Evolutionary conservation across 1,140 invertebrate species (phyloP).

Genomic region (Drosophila nebulosa): DNA sequence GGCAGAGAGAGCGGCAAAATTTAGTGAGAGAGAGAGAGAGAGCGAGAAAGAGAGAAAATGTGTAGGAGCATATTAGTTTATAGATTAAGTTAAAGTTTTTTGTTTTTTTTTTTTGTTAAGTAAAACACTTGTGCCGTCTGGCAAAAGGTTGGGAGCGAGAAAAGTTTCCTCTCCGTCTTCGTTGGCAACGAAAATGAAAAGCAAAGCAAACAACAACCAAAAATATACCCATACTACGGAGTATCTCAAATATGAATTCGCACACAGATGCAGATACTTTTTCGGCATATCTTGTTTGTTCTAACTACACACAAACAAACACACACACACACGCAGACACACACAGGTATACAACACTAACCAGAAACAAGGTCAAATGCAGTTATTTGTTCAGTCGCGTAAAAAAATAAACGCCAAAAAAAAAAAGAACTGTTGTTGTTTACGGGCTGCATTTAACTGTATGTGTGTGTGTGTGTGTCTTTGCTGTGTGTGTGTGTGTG

Average conservation of each 20-base stretch:
- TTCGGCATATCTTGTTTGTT: conserved; percentile 68
- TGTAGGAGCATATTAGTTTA: background rate
- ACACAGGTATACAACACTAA: conserved; percentile 32
- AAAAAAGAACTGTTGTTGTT: background rate
- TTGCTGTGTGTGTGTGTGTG: conserved; percentile 28
- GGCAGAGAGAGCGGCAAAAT: conserved; percentile 23
- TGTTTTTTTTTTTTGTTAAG: background rate
- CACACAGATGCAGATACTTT: conserved; percentile 23
- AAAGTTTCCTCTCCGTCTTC: conserved; percentile 20
- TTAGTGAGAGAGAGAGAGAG: background rate
- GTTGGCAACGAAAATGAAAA: conserved; percentile 47
- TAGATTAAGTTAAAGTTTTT: background rate
- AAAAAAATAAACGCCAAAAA: conserved; percentile 22
- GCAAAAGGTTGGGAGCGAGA: background rate
- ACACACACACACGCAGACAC: conserved; percentile 24
- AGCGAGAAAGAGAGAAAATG: background rate
- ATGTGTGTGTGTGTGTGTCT: conserved; percentile 42
- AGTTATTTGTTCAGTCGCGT: conserved; percentile 67
- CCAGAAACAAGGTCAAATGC: conserved; percentile 79
- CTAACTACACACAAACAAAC: conserved; percentile 32
- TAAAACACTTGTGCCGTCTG: conserved; percentile 47
- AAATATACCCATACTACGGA: conserved; percentile 34
- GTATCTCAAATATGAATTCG: conserved; percentile 47
- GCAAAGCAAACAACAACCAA: conserved; percentile 69
- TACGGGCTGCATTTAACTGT: conserved; percentile 16